These are phyloP conservation scores for Standfussiana lucernea DNA, from an alignment of 2,888 invertebrate genomes.

Conservation along the genomic window DNA sequence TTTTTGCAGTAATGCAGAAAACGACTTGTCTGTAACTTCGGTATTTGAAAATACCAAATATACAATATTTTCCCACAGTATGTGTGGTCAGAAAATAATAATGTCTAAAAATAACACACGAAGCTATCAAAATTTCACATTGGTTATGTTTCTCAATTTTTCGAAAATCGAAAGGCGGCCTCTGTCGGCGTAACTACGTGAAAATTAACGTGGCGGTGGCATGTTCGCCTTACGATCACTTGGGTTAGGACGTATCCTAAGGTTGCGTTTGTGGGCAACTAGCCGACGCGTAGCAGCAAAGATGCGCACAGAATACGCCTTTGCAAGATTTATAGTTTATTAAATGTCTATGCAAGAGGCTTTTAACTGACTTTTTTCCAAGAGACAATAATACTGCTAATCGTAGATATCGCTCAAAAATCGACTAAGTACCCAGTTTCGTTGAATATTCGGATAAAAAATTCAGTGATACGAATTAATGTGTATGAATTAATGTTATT, in stretches of 20 bases:
- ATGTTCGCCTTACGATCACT: neutral
- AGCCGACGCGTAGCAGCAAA: neutral
- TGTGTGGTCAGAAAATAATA: neutral
- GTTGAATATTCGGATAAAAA: neutral
- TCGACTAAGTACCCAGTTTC: neutral
- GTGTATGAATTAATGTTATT: neutral
- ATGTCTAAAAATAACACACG: no score
- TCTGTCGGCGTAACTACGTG: neutral
- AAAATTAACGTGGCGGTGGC: neutral
- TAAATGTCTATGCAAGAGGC: slow-evolving; percentile 4
- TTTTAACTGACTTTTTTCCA: neutral
- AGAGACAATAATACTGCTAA: slow-evolving; percentile 51
- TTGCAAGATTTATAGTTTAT: neutral
- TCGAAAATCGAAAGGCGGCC: neutral
- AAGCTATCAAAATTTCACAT: no score
- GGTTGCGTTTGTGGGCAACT: neutral
- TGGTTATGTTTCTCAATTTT: neutral
- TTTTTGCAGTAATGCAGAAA: neutral
- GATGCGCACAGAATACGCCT: neutral
- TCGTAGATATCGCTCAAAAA: slow-evolving; percentile 29
- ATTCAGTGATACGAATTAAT: neutral
- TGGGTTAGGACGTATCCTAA: neutral
- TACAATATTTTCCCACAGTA: no score
- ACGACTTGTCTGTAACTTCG: neutral
- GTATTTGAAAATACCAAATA: neutral